Evolutionary conservation across 2,888 invertebrate genomes (phyloP), one percentile per base, ranked within the genome.

Genomic region (Microctonus brassicae): DNA sequence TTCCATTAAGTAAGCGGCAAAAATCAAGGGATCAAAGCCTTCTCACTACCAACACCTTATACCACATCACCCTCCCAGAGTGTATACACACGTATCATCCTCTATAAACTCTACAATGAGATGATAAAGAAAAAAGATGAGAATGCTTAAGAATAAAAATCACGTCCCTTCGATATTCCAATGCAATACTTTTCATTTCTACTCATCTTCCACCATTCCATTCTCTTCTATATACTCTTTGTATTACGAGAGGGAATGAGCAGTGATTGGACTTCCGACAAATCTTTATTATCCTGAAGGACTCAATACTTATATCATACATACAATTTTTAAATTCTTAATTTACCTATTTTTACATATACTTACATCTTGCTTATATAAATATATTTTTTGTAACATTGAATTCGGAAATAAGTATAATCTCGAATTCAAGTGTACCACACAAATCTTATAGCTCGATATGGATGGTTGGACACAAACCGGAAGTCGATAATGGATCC

Each of bases 401-500:
- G 29, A 58, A 58, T n/a, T 55, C 10, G 20, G 3, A 34, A 39
- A 10, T 39, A 33, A 9, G 36, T 34, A 34, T 39, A n/a, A 39
- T n/a, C n/a, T n/a, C 4, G 11, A 39, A 39, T 39, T 39, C n/a
- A 34, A 57, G 29, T 57, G 57, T 24, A 57, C 29, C 82, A 79
- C 84, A 85, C 84, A 84, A 85, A 86, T 86, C 86, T 86, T 80
- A 75, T 61, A 76, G 68, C 77, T 78, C 80, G 82, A 82, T 79
- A 81, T 83, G 84, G 82, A 78, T 79, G 81, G 84, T 84, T 84
- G 81, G 81, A 79, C 80, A 78, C 39, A 3, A 13, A 39, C 80
- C 81, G 81, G 83, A 82, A 83, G 80, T 80, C 77, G 79, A 82
- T 87, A 87, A 87, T 87, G 86, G 86, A 86, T 83, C 83, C 81